Conservation (phyloP, 2,113 vertebrate species). For the Peromyscus maniculatus region DNA sequence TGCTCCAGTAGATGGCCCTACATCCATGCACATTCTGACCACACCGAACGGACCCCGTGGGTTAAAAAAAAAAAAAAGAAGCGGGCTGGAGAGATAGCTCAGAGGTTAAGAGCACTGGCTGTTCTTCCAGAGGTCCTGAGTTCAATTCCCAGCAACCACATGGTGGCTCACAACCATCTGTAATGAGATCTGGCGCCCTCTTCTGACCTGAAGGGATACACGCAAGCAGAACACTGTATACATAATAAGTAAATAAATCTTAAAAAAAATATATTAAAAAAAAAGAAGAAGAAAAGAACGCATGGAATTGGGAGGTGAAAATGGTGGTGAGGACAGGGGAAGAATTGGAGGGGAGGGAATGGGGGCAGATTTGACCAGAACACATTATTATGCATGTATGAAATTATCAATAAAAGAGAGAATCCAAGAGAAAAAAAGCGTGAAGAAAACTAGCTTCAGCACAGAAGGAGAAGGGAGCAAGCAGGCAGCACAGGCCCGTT, state of each 20-base stretch:
- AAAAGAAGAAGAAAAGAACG: neutral
- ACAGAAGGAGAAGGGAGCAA: neutral
- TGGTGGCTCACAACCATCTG: too few relatives aligned
- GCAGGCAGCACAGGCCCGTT: too few relatives aligned
- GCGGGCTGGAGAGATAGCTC: too few relatives aligned
- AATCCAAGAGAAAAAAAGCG: neutral
- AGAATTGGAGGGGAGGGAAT: neutral
- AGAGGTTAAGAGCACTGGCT: too few relatives aligned
- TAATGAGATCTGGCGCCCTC: too few relatives aligned
- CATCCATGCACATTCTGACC: neutral
- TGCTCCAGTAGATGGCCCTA: neutral
- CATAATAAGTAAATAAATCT: too few relatives aligned
- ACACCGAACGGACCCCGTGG: neutral
- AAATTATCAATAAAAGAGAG: neutral
- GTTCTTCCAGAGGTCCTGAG: too few relatives aligned
- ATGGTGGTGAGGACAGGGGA: neutral
- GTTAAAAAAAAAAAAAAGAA: neutral
- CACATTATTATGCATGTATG: neutral
- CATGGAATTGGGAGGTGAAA: neutral
- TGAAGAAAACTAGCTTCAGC: neutral
- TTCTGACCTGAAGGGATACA: too few relatives aligned
- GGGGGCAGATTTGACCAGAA: neutral
- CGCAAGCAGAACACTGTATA: too few relatives aligned
- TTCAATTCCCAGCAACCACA: too few relatives aligned
- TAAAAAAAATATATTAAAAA: neutral